Percentiles rank a stretch among this genome's conserved stretches.
phyloP scores from a whole-genome alignment of 1,140 invertebrate species.

The Lordiphosa mommai region DNA sequence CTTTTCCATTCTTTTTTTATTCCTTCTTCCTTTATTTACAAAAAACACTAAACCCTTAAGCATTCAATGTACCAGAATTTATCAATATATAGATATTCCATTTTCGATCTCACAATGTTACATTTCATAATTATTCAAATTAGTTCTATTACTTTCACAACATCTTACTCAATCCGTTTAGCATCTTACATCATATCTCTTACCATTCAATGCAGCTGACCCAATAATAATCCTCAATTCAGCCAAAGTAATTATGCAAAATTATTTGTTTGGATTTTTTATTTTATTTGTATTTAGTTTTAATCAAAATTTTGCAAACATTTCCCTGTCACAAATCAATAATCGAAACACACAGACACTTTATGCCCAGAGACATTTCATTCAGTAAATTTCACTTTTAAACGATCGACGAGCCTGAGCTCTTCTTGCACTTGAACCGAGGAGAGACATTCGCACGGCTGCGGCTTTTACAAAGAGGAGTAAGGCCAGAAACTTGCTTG shows the following conservation, averaged over 20 bases:
- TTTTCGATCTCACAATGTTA: too few species aligned
- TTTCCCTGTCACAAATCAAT: slow-evolving; percentile 54
- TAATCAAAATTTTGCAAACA: slow-evolving; percentile 29
- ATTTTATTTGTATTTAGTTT: slow-evolving; percentile 24
- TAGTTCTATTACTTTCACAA: slow-evolving; percentile 18
- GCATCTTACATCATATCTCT: slow-evolving; percentile 44
- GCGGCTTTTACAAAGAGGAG: slow-evolving; percentile 33
- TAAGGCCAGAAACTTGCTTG: slow-evolving; percentile 5
- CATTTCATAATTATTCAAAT: too few species aligned
- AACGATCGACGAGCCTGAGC: slow-evolving; percentile 40
- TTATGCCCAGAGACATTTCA: slow-evolving; percentile 38
- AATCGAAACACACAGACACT: slow-evolving; percentile 37
- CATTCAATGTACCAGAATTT: too few species aligned
- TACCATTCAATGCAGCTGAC: slow-evolving; percentile 40
- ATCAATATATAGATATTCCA: too few species aligned
- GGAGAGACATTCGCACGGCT: slow-evolving; percentile 51
- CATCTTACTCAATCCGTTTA: slow-evolving; percentile 15
- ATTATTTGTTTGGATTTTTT: slow-evolving; percentile 12
- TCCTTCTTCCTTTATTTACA: too few species aligned
- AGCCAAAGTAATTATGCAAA: neutral
- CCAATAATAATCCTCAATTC: slow-evolving; percentile 9
- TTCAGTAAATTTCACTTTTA: slow-evolving; percentile 78
- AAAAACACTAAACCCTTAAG: too few species aligned
- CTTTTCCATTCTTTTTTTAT: too few species aligned
- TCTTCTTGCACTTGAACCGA: slow-evolving; percentile 37